A percentile compares a stretch with the other conserved stretches of the same genome.
Conservation (phyloP, 2,888 invertebrate species). For the Phytoseiulus persimilis region DNA sequence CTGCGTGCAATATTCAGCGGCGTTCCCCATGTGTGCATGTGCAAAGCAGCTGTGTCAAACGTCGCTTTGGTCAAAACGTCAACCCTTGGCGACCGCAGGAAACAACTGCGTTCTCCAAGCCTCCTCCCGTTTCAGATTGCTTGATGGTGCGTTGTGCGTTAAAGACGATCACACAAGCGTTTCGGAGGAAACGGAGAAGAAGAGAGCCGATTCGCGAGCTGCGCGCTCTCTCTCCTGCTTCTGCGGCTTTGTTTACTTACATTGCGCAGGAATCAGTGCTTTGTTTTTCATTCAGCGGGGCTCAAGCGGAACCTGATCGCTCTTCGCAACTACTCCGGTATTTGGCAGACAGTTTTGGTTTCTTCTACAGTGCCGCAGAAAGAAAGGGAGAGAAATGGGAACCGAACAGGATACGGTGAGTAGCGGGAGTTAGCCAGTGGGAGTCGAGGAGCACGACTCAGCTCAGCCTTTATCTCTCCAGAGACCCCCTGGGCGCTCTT, state of each 20-base stretch:
- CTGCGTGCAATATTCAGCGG: neutral
- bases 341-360: neutral
- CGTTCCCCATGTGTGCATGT: neutral
- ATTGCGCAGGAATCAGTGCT: neutral
- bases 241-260: neutral
- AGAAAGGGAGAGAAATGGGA: neutral
- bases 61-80: neutral
- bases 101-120: neutral
- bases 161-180: neutral
- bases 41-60: neutral
- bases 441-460: neutral
- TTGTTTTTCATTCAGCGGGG: neutral
- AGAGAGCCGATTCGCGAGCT: neutral
- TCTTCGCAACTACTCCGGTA: neutral
- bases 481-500: neutral
- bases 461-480: neutral
- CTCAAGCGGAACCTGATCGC: neutral
- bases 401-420: neutral
- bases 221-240: neutral
- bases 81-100: neutral
- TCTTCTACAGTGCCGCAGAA: neutral
- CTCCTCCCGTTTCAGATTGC: neutral
- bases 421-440: neutral
- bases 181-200: neutral
- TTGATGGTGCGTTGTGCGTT: neutral